Percentiles rank a stretch among this genome's conserved stretches.
Evolutionary conservation across 2,797 vertebrate genomes (phyloP).

Genomic region (Sebastes taczanowskii): DNA sequence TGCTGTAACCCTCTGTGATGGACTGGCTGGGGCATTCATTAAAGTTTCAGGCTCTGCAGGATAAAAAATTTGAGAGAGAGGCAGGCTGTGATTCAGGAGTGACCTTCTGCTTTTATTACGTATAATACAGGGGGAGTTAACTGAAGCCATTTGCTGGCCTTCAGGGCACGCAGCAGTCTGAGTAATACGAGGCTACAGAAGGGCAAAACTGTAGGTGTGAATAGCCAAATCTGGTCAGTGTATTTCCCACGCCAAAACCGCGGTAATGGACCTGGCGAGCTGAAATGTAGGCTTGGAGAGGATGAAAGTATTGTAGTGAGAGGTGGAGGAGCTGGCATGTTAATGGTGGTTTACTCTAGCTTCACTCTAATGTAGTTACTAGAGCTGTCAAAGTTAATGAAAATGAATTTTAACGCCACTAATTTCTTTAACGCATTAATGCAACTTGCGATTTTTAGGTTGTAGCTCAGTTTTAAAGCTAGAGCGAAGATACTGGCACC

Average conservation of each 20-base stretch:
- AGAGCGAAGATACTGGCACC: no score
- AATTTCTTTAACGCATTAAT: no score
- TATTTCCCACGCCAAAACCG: neutral
- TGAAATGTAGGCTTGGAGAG: slow-evolving; percentile 26
- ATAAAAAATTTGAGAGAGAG: slow-evolving; percentile 3
- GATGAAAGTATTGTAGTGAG: slow-evolving; percentile 7
- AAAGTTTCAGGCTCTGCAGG: slow-evolving; percentile 20
- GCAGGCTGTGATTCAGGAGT: slow-evolving; percentile 23
- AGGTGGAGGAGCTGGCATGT: neutral
- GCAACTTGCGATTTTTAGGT: no score
- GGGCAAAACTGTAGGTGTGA: slow-evolving; percentile 18
- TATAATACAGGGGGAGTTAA: slow-evolving; percentile 18
- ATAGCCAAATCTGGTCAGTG: slow-evolving; percentile 1
- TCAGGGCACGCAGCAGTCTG: slow-evolving; percentile 5
- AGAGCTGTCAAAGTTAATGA: no score
- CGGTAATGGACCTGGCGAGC: neutral
- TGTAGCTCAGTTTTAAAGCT: no score
- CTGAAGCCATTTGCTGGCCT: slow-evolving; percentile 30
- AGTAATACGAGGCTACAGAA: slow-evolving; percentile 2
- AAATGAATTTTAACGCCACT: no score
- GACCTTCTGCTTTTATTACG: slow-evolving; percentile 53
- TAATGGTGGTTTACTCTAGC: neutral
- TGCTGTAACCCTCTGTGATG: slow-evolving; percentile 1
- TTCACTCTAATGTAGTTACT: neutral
- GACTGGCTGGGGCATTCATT: slow-evolving; percentile 14